phyloP scores from a whole-genome alignment of 2,888 invertebrate species.

The Aproaerema taeniolella region DNA sequence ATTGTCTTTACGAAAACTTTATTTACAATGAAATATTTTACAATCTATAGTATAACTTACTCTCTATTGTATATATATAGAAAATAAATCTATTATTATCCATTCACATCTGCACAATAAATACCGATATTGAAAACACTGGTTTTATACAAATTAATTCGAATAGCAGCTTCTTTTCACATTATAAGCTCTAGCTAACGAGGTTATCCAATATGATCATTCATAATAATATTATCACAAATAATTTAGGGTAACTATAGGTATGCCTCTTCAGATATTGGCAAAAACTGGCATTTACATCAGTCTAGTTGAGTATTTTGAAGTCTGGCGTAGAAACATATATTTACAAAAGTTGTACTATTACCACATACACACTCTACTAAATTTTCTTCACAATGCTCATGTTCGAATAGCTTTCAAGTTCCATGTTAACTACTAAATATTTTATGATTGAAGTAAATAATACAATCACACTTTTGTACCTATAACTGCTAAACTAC shows the following conservation, averaged over 20 bases:
- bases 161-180: conserved; percentile 10
- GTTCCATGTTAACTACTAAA: too few relatives aligned
- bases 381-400: too few relatives aligned
- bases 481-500: conserved; percentile 7
- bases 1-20: conserved; percentile 64
- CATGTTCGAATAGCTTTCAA: too few relatives aligned
- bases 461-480: conserved; percentile 9
- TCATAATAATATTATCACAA: conserved; percentile 69
- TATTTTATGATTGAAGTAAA: conserved; percentile 1
- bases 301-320: conserved; percentile 22
- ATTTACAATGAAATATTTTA: conserved; percentile 75
- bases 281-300: conserved; percentile 19
- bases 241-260: conserved; percentile 72
- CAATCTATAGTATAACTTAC: conserved; percentile 61
- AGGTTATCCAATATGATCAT: conserved; percentile 39
- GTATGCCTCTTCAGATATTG: conserved; percentile 51
- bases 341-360: conserved; percentile 15
- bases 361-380: too few relatives aligned
- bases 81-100: conserved; percentile 31
- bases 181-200: conserved; percentile 20
- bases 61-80: conserved; percentile 47
- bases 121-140: conserved; percentile 30
- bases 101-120: conserved; percentile 23
- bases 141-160: conserved; percentile 13
- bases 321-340: conserved; percentile 17